Evolutionary conservation across 2,888 invertebrate species (phyloP), one percentile per base, ranked within the genome.

Genomic region (Scelioninae gen. 1): DNA sequence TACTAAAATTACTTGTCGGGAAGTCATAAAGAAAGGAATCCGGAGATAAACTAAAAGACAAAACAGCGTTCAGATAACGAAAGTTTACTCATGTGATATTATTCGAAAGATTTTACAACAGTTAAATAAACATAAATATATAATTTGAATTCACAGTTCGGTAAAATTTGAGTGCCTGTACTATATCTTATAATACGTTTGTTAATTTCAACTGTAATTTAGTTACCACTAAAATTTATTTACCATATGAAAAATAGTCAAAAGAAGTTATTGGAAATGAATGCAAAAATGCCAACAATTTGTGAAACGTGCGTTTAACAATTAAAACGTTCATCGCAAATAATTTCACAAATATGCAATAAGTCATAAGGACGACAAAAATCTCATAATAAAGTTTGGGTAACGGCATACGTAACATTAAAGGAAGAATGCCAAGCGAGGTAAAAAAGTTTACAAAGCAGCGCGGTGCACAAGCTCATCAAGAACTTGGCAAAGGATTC

Each of bases 371-470:
- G 80, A 74, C 49, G 74, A 68, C 66, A 74, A 80, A 80, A 80
- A 80, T 60, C 74, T 80, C 68, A 81, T 81, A 75, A 75, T 69
- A 75, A 75, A 75, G 75, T 72, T 81, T 80, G 11, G 53, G 75
- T 49, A 75, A 81, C 66, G 51, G 58, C 58, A 75, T 53, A 68
- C 66, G 56, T 71, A 82, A 76, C 76, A 72, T 76, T 82, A 76
- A 71, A 76, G 82, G 76, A 76, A 76, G 82, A 76, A 82, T 82
- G 82, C 77, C 82, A 82, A 82, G 55, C 40, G 63, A 34, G 49
- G 77, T 68, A 82, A 82, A 75, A 82, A 77, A 82, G 76, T 82
- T 82, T 62, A 72, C 82, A 82, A 77, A 77, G 72, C 77, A 60
- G 56, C 60, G 40, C 76, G 55, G 60, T 38, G 51, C 51, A 72